These are phyloP conservation scores for Phaedon cochleariae DNA, from an alignment of 2,888 invertebrate species.

Conservation along the genomic window DNA sequence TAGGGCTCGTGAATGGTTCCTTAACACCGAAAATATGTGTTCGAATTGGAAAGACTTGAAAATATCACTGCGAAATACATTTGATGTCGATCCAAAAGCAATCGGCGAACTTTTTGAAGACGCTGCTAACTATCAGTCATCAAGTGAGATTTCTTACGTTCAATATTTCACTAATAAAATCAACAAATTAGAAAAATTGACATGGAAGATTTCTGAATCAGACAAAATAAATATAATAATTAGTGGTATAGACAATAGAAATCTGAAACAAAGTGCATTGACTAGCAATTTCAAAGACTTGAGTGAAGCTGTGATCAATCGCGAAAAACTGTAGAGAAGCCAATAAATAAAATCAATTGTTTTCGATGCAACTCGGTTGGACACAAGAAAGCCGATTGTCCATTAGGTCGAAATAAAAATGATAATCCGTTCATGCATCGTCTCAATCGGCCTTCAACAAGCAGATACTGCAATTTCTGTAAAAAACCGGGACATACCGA, in stretches of 20 bases:
- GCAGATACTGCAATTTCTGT: background rate
- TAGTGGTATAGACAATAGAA: background rate
- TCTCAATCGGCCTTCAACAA: background rate
- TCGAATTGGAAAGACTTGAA: no score
- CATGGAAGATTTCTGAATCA: background rate
- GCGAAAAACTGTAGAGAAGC: background rate
- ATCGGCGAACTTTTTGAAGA: background rate
- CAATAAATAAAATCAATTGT: background rate
- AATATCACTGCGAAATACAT: no score
- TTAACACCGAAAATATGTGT: background rate
- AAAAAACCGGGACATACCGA: conserved; percentile 3
- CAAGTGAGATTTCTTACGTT: background rate
- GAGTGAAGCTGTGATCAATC: conserved; percentile 5
- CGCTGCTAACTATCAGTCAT: background rate
- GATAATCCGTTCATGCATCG: background rate
- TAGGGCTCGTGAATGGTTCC: background rate
- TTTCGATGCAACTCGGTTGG: background rate
- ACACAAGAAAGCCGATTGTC: background rate
- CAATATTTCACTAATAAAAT: background rate
- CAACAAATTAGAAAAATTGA: background rate
- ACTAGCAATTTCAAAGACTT: background rate
- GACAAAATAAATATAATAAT: conserved; percentile 8
- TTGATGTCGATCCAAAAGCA: background rate
- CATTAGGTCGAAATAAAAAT: background rate
- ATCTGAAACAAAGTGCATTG: background rate